These are phyloP conservation scores for Anseranas semipalmata DNA, from an alignment of 2,113 vertebrate genomes.

Conservation along the genomic window DNA sequence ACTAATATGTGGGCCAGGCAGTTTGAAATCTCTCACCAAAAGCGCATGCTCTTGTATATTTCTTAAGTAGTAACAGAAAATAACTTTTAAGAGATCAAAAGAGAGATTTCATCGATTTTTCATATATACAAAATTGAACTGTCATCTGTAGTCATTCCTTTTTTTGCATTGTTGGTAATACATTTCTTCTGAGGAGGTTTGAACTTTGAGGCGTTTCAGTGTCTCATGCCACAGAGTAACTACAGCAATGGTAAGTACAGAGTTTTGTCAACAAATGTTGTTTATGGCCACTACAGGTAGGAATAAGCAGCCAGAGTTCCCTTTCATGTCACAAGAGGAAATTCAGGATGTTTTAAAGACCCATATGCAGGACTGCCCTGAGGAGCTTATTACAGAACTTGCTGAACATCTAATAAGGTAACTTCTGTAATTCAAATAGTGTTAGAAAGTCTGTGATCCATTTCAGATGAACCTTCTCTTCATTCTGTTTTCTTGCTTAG, in stretches of 20 bases:
- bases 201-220: not conserved
- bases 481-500: not conserved
- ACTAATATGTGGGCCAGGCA: not conserved
- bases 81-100: not conserved
- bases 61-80: not conserved
- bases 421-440: constrained; percentile 6
- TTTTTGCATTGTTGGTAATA: not conserved
- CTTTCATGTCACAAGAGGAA: constrained; percentile 88
- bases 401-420: constrained; percentile 86
- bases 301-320: constrained; percentile 80
- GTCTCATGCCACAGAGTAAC: not conserved
- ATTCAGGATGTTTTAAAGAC: constrained; percentile 85
- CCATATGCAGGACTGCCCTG: constrained; percentile 85
- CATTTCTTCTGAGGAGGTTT: not conserved
- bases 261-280: not conserved
- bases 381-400: constrained; percentile 89
- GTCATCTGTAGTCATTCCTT: not conserved
- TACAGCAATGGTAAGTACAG: not conserved
- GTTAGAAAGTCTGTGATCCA: not conserved
- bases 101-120: not conserved
- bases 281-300: constrained; percentile 74
- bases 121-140: not conserved
- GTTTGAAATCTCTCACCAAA: not conserved
- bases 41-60: not conserved
- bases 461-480: not conserved